A percentile compares a stretch with the other conserved stretches of the same genome.
phyloP scores from a whole-genome alignment of 2,888 invertebrate genomes.

The Cerceris ruficornis region DNA sequence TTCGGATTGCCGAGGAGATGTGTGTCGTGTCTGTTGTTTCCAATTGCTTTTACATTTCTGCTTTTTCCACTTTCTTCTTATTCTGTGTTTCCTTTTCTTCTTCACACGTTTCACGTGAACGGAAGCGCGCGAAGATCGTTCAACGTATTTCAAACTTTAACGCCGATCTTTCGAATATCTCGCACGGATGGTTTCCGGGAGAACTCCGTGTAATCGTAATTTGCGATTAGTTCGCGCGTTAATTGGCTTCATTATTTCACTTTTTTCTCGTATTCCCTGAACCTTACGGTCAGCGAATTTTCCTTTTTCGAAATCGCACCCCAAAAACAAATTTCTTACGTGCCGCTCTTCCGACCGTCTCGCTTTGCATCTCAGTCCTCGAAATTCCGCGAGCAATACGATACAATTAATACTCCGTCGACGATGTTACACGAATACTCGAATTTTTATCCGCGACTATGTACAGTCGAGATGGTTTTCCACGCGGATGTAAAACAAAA shows the following conservation, averaged over 20 bases:
- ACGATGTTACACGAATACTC: background rate
- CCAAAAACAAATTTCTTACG: conserved; percentile 1
- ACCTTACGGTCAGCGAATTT: background rate
- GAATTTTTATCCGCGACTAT: no score
- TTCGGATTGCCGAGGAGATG: conserved; percentile 66
- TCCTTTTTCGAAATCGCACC: background rate
- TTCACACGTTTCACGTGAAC: background rate
- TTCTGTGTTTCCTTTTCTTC: conserved; percentile 12
- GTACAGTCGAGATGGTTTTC: no score
- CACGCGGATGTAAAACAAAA: no score
- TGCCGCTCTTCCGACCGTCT: conserved; percentile 20
- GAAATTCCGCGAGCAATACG: background rate
- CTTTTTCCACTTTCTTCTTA: conserved; percentile 16
- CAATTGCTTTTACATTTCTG: conserved; percentile 36
- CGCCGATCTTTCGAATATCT: no score
- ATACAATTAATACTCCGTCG: background rate
- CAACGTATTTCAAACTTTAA: no score
- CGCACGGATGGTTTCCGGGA: no score
- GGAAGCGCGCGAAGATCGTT: no score
- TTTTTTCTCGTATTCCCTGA: background rate
- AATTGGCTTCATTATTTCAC: background rate
- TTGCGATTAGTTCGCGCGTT: background rate
- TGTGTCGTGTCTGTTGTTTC: conserved; percentile 53
- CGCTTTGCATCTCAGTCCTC: background rate
- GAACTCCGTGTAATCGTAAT: no score